Base-by-base conservation (phyloP, 2,113 vertebrate species). In the Phrynosoma blainvillii region DNA sequence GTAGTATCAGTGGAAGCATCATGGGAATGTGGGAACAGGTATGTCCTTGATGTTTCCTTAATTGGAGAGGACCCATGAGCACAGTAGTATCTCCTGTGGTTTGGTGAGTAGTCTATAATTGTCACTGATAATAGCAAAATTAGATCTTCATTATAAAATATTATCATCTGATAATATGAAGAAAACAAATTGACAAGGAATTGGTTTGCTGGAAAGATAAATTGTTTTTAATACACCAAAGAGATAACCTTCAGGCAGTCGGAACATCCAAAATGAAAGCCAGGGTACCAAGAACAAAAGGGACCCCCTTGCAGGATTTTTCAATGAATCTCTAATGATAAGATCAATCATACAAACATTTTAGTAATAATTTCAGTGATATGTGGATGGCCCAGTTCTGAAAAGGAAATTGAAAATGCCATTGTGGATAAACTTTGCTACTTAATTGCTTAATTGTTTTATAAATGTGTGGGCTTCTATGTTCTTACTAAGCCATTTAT, bases 391-490 rank as follows among this genome's bases (percentile, higher is more conserved):
- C 71, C 42, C 81, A 36, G n/a, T 82, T 68, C 70, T 81, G 59
- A 76, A 81, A n/a, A 89, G 71, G 78, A 85, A 76, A 76, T 85
- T 81, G 82, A 56, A 89, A 82, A 66, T 85, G 40, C 85, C 78
- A 85, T 66, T 74, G 77, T 74, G 71, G 66, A 75, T 1, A 85
- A 85, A 85, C 68, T 40, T 85, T 30, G 18, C 82, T 89, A 74
- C 56, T 81, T 86, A 82, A 89, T 75, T 76, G 16, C 40, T 66
- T 89, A 89, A 85, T 85, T 84, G 70, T 84, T 90, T 62, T 90
- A 90, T 88, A 89, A 89, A 47, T 89, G 54, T 52, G 21, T 40
- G 73, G 32, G 75, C 77, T 80, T 59, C 4, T 88, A 25, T 75
- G 79, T 89, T 52, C 68, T 82, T 77, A 88, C 74, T 87, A 87